Conservation (phyloP, 2,113 vertebrate genomes). For the Pelecanoides urinatrix region DNA sequence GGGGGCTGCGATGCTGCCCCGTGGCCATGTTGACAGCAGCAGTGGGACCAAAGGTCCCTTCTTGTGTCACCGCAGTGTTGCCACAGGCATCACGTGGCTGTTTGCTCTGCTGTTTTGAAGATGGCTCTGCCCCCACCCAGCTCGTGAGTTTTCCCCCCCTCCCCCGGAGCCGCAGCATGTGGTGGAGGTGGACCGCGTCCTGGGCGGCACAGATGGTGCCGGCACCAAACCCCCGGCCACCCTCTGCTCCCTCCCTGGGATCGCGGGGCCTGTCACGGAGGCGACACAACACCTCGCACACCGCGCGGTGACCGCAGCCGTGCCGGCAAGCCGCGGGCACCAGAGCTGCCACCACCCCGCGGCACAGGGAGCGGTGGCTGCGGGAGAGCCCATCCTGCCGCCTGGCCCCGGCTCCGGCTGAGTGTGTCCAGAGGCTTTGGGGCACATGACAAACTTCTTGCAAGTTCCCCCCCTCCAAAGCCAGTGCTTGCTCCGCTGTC, state of each 20-base stretch:
- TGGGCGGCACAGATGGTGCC: rapidly evolving
- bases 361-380: not conserved
- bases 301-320: rapidly evolving
- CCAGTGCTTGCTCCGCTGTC: not conserved
- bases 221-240: rapidly evolving
- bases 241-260: not conserved
- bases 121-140: not conserved
- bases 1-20: not conserved
- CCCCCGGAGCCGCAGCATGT: rapidly evolving
- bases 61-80: not conserved
- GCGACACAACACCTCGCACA: rapidly evolving
- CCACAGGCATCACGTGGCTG: not conserved
- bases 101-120: constrained; percentile 1
- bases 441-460: rapidly evolving
- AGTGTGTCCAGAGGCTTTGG: rapidly evolving
- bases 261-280: rapidly evolving
- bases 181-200: rapidly evolving
- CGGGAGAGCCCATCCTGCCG: rapidly evolving
- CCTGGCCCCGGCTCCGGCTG: rapidly evolving
- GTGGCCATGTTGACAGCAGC: not conserved
- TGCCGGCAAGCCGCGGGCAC: rapidly evolving
- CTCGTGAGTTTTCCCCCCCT: not conserved
- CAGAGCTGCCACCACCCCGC: rapidly evolving
- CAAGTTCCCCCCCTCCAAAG: not conserved
- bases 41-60: constrained; percentile 11